Conservation (phyloP, 2,888 invertebrate genomes). For the Plusia festucae region DNA sequence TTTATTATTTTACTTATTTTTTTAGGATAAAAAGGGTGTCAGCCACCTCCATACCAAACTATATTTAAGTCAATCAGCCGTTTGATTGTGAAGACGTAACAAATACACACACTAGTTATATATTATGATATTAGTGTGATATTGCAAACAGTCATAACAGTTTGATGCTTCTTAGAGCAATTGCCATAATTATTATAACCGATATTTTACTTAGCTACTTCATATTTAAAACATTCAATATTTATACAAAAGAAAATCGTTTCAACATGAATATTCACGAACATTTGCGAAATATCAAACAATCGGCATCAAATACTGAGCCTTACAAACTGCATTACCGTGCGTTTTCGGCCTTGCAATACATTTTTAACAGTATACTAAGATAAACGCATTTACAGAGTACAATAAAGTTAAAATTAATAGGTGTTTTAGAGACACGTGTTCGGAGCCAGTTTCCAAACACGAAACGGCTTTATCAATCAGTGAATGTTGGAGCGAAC, state of each 20-base stretch:
- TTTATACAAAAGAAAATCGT: background rate
- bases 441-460: conserved; percentile 37
- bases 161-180: background rate
- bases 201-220: too few relatives aligned
- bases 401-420: conserved; percentile 47
- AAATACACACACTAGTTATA: too few relatives aligned
- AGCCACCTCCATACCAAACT: too few relatives aligned
- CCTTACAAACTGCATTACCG: conserved; percentile 15
- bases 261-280: background rate
- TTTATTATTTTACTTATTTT: too few relatives aligned
- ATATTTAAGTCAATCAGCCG: too few relatives aligned
- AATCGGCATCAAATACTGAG: background rate
- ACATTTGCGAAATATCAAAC: conserved; percentile 8
- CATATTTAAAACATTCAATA: too few relatives aligned
- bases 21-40: too few relatives aligned
- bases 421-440: conserved; percentile 51
- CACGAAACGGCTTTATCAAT: conserved; percentile 62
- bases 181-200: too few relatives aligned
- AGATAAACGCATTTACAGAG: conserved; percentile 33
- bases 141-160: background rate
- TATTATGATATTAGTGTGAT: too few relatives aligned
- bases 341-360: conserved; percentile 39
- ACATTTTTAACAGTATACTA: conserved; percentile 33
- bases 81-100: too few relatives aligned
- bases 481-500: conserved; percentile 59